A percentile compares a stretch with the other conserved stretches of the same genome.
Evolutionary conservation across 2,113 vertebrate genomes (phyloP).

Genomic region (Pachypanchax playfairii): DNA sequence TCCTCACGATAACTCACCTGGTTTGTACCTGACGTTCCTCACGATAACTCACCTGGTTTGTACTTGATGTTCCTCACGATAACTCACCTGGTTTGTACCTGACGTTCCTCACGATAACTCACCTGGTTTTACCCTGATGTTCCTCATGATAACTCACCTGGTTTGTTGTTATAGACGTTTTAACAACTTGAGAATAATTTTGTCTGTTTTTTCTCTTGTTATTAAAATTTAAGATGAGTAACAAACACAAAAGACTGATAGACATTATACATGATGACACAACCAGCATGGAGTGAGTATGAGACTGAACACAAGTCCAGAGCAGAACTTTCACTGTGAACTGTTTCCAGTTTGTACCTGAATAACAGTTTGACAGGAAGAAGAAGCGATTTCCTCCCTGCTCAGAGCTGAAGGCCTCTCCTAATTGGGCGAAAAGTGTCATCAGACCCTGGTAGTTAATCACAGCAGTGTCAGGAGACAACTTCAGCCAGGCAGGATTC

Average conservation of each 20-base stretch:
- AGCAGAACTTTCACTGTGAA: background rate
- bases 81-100: too few relatives aligned
- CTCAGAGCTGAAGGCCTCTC: conserved; percentile 26
- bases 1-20: too few relatives aligned
- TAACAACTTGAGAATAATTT: too few relatives aligned
- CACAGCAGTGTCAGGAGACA: conserved; percentile 37
- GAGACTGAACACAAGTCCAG: background rate
- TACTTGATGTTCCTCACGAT: too few relatives aligned
- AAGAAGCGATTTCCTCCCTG: conserved; percentile 26
- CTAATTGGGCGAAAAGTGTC: conserved; percentile 70
- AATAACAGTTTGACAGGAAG: conserved; percentile 41
- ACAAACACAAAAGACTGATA: background rate
- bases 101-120: too few relatives aligned
- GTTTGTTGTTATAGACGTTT: too few relatives aligned
- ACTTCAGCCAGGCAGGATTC: background rate
- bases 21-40: too few relatives aligned
- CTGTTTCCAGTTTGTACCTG: conserved; percentile 14
- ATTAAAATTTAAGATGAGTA: background rate
- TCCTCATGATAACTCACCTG: too few relatives aligned
- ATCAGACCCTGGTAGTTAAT: conserved; percentile 46
- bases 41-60: too few relatives aligned
- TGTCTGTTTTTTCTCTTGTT: too few relatives aligned
- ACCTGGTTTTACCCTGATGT: too few relatives aligned
- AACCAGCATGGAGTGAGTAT: background rate
- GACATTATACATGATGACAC: background rate